These are phyloP conservation scores for Tinea pellionella DNA, from an alignment of 2,888 invertebrate species.

Conservation along the genomic window DNA sequence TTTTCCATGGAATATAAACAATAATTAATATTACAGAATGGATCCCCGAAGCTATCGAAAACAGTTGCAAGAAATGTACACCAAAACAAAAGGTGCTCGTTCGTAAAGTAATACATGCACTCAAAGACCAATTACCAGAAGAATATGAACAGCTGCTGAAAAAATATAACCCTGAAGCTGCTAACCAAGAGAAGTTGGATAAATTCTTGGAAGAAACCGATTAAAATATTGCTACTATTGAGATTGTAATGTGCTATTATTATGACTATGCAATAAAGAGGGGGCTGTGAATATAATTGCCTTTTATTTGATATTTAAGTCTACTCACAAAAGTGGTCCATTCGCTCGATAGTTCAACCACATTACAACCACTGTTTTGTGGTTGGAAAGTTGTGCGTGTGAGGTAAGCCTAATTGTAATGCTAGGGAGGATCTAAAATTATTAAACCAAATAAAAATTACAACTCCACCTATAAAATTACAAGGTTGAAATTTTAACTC, in stretches of 20 bases:
- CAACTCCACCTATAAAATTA: too few species aligned
- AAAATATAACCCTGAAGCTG: conserved; percentile 75
- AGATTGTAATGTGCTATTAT: background rate
- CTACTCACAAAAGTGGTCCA: too few species aligned
- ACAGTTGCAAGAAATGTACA: conserved; percentile 73
- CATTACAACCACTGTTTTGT: too few species aligned
- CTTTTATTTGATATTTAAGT: too few species aligned
- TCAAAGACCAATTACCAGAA: conserved; percentile 72
- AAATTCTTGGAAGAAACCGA: conserved; percentile 37
- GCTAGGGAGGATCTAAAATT: too few species aligned
- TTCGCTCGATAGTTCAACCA: too few species aligned
- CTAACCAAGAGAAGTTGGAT: conserved; percentile 71
- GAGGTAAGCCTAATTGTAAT: too few species aligned
- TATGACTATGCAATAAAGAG: background rate
- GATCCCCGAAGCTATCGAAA: conserved; percentile 46
- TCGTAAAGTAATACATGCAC: conserved; percentile 69
- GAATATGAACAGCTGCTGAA: conserved; percentile 73
- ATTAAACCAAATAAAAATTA: too few species aligned
- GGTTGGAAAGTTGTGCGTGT: too few species aligned
- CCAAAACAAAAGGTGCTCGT: conserved; percentile 70
- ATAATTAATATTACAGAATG: conserved; percentile 22
- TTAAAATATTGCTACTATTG: conserved; percentile 18
- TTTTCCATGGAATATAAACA: too few species aligned
- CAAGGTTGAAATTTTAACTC: too few species aligned
- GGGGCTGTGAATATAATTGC: background rate